phyloP scores from a whole-genome alignment of 2,113 vertebrate species.

The Varanus komodoensis region DNA sequence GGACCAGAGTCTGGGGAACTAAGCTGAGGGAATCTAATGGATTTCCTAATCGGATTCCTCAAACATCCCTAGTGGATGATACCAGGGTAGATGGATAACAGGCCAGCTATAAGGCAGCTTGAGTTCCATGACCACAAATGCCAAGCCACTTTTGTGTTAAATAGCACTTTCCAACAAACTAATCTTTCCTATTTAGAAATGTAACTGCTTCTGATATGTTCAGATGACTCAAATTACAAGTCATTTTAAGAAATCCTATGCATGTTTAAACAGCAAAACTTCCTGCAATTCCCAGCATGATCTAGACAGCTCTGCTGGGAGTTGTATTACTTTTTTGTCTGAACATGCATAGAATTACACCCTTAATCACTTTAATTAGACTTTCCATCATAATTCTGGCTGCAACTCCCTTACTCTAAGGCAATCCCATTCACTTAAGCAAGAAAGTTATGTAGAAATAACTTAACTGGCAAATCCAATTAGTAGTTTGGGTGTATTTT shows the following conservation, averaged over 20 bases:
- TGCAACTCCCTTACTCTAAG: constrained; percentile 5
- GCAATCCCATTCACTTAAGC: background rate
- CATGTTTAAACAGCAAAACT: too few species aligned
- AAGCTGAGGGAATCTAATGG: too few species aligned
- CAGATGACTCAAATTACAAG: background rate
- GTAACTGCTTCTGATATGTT: too few species aligned
- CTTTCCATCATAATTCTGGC: background rate
- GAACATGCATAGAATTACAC: too few species aligned
- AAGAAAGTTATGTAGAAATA: background rate
- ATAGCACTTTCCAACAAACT: too few species aligned
- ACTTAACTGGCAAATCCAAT: accelerated
- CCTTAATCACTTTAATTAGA: background rate
- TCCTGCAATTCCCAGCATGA: too few species aligned
- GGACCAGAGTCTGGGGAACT: too few species aligned
- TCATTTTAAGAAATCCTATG: too few species aligned
- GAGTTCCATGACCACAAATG: background rate
- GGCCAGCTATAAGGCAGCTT: background rate
- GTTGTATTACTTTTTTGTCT: too few species aligned
- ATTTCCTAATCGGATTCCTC: too few species aligned
- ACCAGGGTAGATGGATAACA: background rate
- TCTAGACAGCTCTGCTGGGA: too few species aligned
- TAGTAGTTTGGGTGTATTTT: background rate
- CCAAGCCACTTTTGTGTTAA: background rate
- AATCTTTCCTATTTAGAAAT: too few species aligned
- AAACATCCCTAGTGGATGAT: background rate